A percentile compares a stretch with the other conserved stretches of the same genome.
Conservation (phyloP, 2,888 invertebrate genomes). For the Gnatocerus cornutus region DNA sequence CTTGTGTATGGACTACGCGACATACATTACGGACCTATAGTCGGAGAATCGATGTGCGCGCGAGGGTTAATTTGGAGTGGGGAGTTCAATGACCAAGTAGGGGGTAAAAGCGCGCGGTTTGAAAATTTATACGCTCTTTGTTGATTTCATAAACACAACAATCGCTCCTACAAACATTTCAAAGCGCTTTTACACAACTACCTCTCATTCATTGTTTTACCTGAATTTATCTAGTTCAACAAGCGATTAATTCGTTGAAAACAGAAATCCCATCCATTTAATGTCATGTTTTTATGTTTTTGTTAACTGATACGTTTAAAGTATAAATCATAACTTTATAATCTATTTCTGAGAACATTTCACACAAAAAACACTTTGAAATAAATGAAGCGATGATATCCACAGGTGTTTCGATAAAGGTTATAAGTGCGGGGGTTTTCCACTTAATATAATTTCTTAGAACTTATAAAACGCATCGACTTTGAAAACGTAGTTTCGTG, state of each 20-base stretch:
- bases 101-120: constrained; percentile 47
- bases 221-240: too few relatives aligned
- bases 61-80: constrained; percentile 57
- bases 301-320: too few relatives aligned
- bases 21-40: constrained; percentile 63
- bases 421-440: constrained; percentile 9
- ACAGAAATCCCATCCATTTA: too few relatives aligned
- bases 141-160: too few relatives aligned
- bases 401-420: constrained; percentile 27
- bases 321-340: background rate
- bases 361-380: background rate
- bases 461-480: background rate
- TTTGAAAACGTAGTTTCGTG: background rate
- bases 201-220: too few relatives aligned
- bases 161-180: too few relatives aligned
- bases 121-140: background rate
- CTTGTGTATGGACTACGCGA: constrained; percentile 61
- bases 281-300: too few relatives aligned
- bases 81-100: constrained; percentile 60
- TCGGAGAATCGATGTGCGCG: constrained; percentile 65
- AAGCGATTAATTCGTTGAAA: too few relatives aligned
- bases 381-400: constrained; percentile 22
- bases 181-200: too few relatives aligned
- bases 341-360: background rate
- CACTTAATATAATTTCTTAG: constrained; percentile 18